phyloP scores from a whole-genome alignment of 2,113 vertebrate genomes.

The Psephotus haematonotus region DNA sequence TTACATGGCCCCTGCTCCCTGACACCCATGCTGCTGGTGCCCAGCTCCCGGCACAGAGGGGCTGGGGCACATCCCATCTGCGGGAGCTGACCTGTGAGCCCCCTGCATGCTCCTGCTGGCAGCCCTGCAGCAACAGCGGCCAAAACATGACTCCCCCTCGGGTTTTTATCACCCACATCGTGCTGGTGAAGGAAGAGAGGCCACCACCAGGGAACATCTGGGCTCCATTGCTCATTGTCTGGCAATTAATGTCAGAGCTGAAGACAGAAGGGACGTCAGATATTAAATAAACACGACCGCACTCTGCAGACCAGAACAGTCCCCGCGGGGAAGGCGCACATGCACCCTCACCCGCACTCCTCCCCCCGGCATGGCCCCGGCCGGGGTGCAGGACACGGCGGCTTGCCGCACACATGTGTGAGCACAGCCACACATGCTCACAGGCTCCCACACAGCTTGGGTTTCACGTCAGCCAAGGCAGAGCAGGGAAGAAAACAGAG shows the following conservation, averaged over 20 bases:
- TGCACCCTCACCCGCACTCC: background rate
- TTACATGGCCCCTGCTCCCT: background rate
- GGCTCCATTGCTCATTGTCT: constrained; percentile 64
- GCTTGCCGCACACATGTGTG: constrained; percentile 30
- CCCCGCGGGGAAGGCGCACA: background rate
- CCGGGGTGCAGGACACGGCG: background rate
- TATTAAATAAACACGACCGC: constrained; percentile 64
- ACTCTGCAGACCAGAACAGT: constrained; percentile 10
- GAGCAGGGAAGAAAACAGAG: background rate
- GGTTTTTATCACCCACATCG: constrained; percentile 16
- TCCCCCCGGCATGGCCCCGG: background rate
- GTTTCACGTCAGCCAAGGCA: constrained; percentile 24
- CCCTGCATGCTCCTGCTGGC: fast-evolving
- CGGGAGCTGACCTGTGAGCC: background rate
- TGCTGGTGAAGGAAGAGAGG: constrained; percentile 12
- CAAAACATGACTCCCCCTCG: background rate
- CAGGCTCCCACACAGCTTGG: constrained; percentile 52
- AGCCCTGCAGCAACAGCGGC: background rate
- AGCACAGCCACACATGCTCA: constrained; percentile 26
- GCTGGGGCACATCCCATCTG: background rate
- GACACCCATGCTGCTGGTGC: fast-evolving
- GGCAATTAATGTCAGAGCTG: constrained; percentile 64
- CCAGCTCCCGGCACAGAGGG: fast-evolving
- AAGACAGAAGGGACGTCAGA: constrained; percentile 66
- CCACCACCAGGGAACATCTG: constrained; percentile 61